Evolutionary conservation across 2,113 vertebrate genomes (phyloP), one percentile per base, ranked within the genome.

Genomic region (Thinocorus orbignyianus): DNA sequence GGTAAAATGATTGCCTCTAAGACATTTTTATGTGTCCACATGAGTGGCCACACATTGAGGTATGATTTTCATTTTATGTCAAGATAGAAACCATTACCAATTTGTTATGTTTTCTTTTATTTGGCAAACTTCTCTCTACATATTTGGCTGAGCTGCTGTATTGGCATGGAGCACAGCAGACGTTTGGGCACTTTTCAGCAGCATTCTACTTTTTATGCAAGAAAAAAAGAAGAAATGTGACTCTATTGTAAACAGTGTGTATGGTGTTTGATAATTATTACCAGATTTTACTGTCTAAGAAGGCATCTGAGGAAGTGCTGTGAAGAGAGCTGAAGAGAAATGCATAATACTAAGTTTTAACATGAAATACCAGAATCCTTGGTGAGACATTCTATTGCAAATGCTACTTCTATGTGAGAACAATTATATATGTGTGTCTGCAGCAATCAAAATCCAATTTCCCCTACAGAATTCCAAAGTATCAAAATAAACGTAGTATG

Each of bases 21-120:
- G 98, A 98, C 97, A 96, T 98, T 98, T 98, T 98, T 98, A 98
- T 98, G 97, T 97, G 96, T 98, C 98, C 97, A 44, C 96, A 92
- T 96, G 97, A 98, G 95, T 98, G 97, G 97, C 98, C 98, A 98
- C 98, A 98, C 98, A 98, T 97, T 97, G 97, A 98, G 97, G 97
- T 97, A 98, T 98, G 97, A 96, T 98, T 98, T 98, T 98, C 96
- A 74, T 97, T 98, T 97, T 98, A 96, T 98, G 98, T 98, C 98
- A 98, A 97, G 97, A 98, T 97, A 98, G 96, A 98, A 98, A 97
- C 97, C 96, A 98, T 98, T 98, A 98, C 97, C 96, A 98, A 98
- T 98, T 98, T 98, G 97, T 98, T 98, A 98, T 97, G 97, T 98
- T 98, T 98, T 98, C 97, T 98, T 98, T 98, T 97, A 97, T 97